Evolutionary conservation across 2,888 invertebrate species (phyloP).

Genomic region (Sicus ferrugineus): DNA sequence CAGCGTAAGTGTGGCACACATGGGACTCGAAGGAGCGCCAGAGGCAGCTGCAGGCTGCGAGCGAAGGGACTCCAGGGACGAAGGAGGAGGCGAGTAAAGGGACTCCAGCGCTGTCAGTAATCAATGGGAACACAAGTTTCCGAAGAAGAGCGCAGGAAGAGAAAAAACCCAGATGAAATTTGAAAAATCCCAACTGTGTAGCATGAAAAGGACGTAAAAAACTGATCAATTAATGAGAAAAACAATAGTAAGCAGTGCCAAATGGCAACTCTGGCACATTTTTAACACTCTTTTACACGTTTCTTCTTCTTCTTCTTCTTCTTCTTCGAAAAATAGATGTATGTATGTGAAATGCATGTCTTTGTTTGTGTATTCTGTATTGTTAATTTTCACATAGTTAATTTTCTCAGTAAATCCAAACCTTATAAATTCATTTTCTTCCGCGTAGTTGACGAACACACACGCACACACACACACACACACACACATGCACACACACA

Average conservation of each 20-base stretch:
- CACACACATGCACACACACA: slow-evolving; percentile 39
- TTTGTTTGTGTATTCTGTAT: no score
- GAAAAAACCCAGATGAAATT: not conserved
- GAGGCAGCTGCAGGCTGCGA: not conserved
- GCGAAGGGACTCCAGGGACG: no score
- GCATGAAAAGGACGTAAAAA: no score
- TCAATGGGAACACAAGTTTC: slow-evolving; percentile 26
- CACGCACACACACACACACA: slow-evolving; percentile 10
- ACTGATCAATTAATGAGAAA: not conserved
- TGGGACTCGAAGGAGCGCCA: slow-evolving; percentile 11
- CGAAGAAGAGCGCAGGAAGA: not conserved
- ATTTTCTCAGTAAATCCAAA: slow-evolving; percentile 19
- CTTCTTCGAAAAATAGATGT: not conserved
- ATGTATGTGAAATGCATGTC: no score
- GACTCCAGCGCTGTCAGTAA: not conserved
- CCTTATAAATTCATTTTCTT: slow-evolving; percentile 34
- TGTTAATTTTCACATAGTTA: no score
- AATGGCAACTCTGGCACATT: slow-evolving; percentile 19
- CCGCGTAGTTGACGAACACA: not conserved
- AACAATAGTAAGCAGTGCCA: not conserved
- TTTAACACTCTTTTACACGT: not conserved
- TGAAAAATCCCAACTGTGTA: no score
- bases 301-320: not conserved
- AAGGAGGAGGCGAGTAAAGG: not conserved
- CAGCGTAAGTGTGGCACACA: slow-evolving; percentile 22